Base-by-base conservation (phyloP, 2,888 invertebrate genomes). In the Temnothorax rugatulus region DNA sequence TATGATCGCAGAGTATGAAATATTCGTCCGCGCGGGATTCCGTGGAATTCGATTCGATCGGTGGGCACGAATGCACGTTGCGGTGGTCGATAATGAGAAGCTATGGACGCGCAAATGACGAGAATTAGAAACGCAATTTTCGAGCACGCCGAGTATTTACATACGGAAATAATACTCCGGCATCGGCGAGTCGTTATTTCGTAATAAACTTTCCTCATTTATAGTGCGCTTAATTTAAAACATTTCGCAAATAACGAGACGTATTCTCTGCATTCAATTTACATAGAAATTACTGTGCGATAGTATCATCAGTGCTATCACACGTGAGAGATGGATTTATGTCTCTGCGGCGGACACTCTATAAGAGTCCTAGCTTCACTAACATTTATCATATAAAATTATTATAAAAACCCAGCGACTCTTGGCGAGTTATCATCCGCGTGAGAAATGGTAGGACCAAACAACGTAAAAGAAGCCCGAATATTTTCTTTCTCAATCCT, bases 51-150 rank as follows among this genome's bases (percentile, higher is more conserved):
- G 73, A 79, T 79, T 71, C 79, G 47, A 73, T 81, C 79, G 79
- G 34, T 59, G 34, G n/a, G 59, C 71, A 34, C 18, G 59, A 66
- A 18, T 71, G 38, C 77, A 77, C 69, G 75, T 47, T 63, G 75
- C 76, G 76, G 61, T 68, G 44, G 57, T 73, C 79, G 73, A 81
- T 81, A 73, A 81, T 73, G 73, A 81, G 79, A 59, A 73, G 73
- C 73, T 81, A 81, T 73, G 79, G 73, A 47, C 47, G 73, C 21
- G 44, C 59, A 81, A 81, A 81, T 81, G 79, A 81, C 59, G 79
- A 54, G 64, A 81, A 81, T 81, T 81, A 81, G 73, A 81, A 81
- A 81, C 59, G 47, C 59, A 81, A 81, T 81, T 81, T 73, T 81
- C 79, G 59, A 34, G 73, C 47, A 73, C 47, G 44, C 21, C 79